A percentile compares a stretch with the other conserved stretches of the same genome.
Evolutionary conservation across 2,888 invertebrate genomes (phyloP).

Genomic region (Acholoe squamosa): DNA sequence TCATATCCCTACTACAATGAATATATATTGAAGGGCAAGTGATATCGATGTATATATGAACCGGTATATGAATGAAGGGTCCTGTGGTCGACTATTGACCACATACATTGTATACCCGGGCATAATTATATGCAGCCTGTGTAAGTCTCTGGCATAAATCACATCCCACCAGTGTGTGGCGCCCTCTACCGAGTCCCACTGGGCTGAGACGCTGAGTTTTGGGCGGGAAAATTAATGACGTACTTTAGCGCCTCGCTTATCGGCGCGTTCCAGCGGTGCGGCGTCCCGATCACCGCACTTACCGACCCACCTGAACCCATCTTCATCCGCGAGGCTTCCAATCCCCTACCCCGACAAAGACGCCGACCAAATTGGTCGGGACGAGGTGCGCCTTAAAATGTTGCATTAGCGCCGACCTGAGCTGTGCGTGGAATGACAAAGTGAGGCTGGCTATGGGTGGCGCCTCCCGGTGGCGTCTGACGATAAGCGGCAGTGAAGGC

Average conservation of each 20-base stretch:
- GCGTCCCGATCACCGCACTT: constrained; percentile 19
- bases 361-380: neutral
- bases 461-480: neutral
- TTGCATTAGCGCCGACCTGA: neutral
- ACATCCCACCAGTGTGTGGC: neutral
- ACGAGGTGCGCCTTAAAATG: neutral
- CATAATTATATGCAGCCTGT: no score
- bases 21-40: no score
- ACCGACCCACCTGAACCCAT: constrained; percentile 49
- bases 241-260: constrained; percentile 45
- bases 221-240: constrained; percentile 52
- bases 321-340: neutral
- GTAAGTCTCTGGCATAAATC: neutral
- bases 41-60: no score
- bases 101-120: no score
- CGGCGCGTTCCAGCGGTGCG: constrained; percentile 50
- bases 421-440: constrained; percentile 22
- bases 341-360: neutral
- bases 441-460: neutral
- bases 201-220: neutral
- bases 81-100: no score
- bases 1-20: no score
- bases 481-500: constrained; percentile 26
- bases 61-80: no score
- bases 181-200: neutral